Evolutionary conservation across 2,797 vertebrate species (phyloP).

Genomic region (Cheracebus regulus): DNA sequence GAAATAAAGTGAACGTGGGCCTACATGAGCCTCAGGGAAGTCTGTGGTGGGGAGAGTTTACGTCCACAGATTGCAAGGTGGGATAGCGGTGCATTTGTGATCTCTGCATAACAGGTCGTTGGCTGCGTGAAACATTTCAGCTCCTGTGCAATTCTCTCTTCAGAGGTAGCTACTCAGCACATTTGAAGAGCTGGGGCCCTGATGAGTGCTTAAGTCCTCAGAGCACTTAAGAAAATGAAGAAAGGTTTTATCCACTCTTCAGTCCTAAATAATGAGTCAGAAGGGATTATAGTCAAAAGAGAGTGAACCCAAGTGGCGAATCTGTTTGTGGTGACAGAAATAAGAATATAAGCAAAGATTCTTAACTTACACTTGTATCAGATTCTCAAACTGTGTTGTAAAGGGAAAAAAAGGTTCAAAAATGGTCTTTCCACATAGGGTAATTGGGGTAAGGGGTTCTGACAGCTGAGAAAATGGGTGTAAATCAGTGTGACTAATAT

Average conservation of each 20-base stretch:
- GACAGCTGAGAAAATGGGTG: background rate
- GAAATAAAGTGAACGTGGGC: background rate
- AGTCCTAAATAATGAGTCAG: slow-evolving; percentile 24
- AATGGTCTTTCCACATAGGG: background rate
- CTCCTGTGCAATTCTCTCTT: background rate
- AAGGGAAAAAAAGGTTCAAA: background rate
- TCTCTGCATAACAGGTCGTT: accelerated
- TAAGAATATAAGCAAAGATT: background rate
- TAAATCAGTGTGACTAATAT: background rate
- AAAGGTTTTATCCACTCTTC: background rate
- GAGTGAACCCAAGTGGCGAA: background rate
- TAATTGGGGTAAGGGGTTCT: too few species aligned
- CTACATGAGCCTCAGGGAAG: accelerated
- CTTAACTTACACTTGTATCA: background rate
- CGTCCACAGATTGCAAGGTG: accelerated
- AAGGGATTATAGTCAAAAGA: background rate
- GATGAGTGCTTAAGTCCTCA: background rate
- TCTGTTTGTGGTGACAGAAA: slow-evolving; percentile 42
- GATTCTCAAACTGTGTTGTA: background rate
- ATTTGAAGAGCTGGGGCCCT: background rate
- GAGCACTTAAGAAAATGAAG: slow-evolving; percentile 43
- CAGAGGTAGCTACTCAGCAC: background rate
- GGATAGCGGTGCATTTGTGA: accelerated
- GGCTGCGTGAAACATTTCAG: too few species aligned
- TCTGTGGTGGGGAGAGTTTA: background rate